A percentile compares a stretch with the other conserved stretches of the same genome.
phyloP scores from a whole-genome alignment of 2,797 vertebrate genomes.

The Clarias pachynema region DNA sequence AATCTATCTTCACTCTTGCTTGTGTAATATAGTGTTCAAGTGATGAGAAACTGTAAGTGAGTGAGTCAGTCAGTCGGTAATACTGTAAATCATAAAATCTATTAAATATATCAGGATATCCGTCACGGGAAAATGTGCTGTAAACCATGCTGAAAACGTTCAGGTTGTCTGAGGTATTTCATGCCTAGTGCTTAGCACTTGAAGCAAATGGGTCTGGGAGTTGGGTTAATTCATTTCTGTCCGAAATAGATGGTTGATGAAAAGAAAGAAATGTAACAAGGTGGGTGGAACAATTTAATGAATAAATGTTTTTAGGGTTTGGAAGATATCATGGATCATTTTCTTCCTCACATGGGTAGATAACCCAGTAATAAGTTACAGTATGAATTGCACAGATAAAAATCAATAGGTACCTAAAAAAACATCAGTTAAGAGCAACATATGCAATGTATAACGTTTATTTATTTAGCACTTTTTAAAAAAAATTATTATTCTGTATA shows the following conservation, averaged over 20 bases:
- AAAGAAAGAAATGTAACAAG: neutral
- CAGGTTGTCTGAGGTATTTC: neutral
- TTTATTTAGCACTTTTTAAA: neutral
- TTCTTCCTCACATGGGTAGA: neutral
- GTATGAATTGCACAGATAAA: neutral
- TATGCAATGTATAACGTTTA: neutral
- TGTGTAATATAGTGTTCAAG: neutral
- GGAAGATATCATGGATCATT: neutral
- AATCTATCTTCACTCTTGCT: neutral
- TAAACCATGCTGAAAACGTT: neutral
- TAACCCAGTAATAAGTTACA: neutral
- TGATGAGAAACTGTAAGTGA: conserved; percentile 1
- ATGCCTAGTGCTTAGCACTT: neutral
- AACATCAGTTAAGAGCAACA: neutral
- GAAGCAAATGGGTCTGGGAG: neutral
- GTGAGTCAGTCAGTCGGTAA: neutral
- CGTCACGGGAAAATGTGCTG: neutral
- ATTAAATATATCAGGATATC: neutral
- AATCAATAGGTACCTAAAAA: neutral
- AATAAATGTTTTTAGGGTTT: neutral
- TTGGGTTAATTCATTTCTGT: neutral
- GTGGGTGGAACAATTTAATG: neutral
- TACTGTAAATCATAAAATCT: neutral
- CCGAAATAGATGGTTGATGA: neutral
- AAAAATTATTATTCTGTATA: neutral